Evolutionary conservation across 2,113 vertebrate species (phyloP), one percentile per base, ranked within the genome.

Genomic region (Phoxinus phoxinus): DNA sequence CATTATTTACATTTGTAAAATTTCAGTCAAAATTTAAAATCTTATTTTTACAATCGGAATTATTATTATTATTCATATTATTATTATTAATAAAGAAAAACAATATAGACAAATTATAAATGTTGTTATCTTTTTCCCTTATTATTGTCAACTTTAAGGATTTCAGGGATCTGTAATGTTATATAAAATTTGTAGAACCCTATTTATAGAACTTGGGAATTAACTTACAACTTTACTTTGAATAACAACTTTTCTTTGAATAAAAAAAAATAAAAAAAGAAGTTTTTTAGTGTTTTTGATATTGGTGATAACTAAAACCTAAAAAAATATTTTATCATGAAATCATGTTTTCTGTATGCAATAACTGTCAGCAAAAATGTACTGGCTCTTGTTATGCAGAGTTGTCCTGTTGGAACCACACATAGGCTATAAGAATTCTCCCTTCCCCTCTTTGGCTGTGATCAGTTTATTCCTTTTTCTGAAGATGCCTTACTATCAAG

Each of bases 401-500:
- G 35, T 69, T 78, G 41, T 83, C 74, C 41, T 56, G 15, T 51
- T 84, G 63, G 12, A 73, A 85, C 67, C 80, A 81, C 10, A 6
- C 53, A 69, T 81, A n/a, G n/a, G n/a, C n/a, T n/a, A 21, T 37
- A 44, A 51, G 13, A 77, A 48, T 71, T 74, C 72, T 87, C 23
- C 56, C 84, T 56, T 53, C 37, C 35, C 35, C 35, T 56, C 71
- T 63, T 58, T 73, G 83, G n/a, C 58, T 74, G 53, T 61, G 80
- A 74, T 79, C 76, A 79, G 84, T 84, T 67, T 76, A 58, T 78
- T 87, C 27, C 53, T 87, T 87, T 89, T 48, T 10, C 73, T 80
- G 81, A 87, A 61, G 80, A 89, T 71, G 86, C 74, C 71, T 35
- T 83, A 75, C 75, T 83, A 23, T 81, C 53, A 79, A 87, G 65